phyloP scores from a whole-genome alignment of 2,888 invertebrate genomes.

The Pherbina coryleti region DNA sequence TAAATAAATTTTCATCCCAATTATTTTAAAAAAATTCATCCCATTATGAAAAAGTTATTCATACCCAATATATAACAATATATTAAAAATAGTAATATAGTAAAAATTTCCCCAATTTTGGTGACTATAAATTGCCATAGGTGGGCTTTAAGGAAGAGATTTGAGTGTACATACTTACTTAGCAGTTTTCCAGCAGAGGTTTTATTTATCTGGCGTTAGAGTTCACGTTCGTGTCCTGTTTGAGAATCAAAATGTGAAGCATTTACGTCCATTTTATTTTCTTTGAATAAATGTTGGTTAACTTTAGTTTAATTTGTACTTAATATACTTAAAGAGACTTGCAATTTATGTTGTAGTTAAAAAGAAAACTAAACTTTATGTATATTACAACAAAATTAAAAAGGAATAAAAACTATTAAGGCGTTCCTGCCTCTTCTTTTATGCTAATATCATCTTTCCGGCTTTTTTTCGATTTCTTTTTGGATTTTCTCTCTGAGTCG shows the following conservation, averaged over 20 bases:
- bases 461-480: background rate
- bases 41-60: too few species aligned
- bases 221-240: too few species aligned
- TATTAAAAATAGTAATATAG: too few species aligned
- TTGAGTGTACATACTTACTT: too few species aligned
- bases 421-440: background rate
- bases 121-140: too few species aligned
- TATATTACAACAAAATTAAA: constrained; percentile 40
- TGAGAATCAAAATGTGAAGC: background rate
- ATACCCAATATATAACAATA: too few species aligned
- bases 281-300: background rate
- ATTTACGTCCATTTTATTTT: background rate
- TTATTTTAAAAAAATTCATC: too few species aligned
- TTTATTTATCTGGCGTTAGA: too few species aligned
- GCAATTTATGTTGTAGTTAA: background rate
- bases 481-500: constrained; percentile 8
- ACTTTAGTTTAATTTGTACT: background rate
- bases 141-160: too few species aligned
- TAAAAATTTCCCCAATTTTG: too few species aligned
- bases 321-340: background rate
- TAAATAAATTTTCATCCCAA: too few species aligned
- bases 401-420: constrained; percentile 36
- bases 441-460: background rate
- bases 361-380: constrained; percentile 16
- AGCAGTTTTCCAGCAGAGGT: too few species aligned